Evolutionary conservation across 2,888 invertebrate genomes (phyloP).

Genomic region (Thymelicus lineola): DNA sequence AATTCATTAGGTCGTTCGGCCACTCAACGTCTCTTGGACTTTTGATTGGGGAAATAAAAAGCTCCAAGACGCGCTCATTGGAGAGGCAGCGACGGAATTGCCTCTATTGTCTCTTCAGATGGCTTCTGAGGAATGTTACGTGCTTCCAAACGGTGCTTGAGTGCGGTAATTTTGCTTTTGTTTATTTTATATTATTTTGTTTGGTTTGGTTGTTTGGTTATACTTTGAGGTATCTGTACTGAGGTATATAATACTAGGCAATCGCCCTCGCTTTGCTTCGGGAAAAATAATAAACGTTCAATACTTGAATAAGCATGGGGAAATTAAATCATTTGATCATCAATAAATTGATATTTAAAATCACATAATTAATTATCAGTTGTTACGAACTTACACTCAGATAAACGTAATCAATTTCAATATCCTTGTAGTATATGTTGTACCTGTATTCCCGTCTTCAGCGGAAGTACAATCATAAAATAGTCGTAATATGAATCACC

Average conservation of each 20-base stretch:
- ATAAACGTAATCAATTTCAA: conserved; percentile 41
- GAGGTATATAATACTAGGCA: no score
- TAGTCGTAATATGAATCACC: conserved; percentile 64
- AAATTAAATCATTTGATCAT: no score
- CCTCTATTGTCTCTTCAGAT: conserved; percentile 58
- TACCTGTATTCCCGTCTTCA: conserved; percentile 43
- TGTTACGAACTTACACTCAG: not conserved
- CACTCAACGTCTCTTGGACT: conserved; percentile 75
- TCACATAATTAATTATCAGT: no score
- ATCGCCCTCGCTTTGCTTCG: no score
- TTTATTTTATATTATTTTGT: not conserved
- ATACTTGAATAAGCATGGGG: no score
- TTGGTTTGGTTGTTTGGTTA: no score
- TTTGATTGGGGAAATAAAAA: conserved; percentile 83
- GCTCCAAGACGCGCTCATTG: conserved; percentile 70
- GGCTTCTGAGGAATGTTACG: conserved; percentile 16
- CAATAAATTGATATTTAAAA: no score
- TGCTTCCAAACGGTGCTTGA: conserved; percentile 43
- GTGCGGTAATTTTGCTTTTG: conserved; percentile 50
- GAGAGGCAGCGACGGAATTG: conserved; percentile 69
- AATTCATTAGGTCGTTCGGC: conserved; percentile 79
- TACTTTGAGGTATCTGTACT: not conserved
- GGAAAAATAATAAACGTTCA: no score
- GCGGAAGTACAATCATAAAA: conserved; percentile 46
- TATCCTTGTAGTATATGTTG: no score